Conservation (phyloP, 2,113 vertebrate genomes). For the Eudyptes chrysolophus region DNA sequence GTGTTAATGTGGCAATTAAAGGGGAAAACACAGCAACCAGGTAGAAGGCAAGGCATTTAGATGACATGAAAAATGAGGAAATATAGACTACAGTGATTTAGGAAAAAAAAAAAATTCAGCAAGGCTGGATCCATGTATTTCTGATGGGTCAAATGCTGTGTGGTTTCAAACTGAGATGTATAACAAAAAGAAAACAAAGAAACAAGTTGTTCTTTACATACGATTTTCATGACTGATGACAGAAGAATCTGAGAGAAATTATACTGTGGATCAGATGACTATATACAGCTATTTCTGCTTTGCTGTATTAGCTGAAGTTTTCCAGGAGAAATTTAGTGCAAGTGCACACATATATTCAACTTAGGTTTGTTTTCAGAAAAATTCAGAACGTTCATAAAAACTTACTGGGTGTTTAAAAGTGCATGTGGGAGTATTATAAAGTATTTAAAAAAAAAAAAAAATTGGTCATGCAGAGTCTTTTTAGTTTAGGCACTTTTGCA, state of each 20-base stretch:
- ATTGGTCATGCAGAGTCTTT: neutral
- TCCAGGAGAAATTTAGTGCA: neutral
- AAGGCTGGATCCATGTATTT: neutral
- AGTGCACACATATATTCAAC: neutral
- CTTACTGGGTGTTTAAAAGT: neutral
- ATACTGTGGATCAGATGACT: neutral
- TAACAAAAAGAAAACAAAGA: neutral
- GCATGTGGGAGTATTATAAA: neutral
- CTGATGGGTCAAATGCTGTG: neutral
- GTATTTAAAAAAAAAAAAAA: neutral
- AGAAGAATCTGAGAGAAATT: neutral
- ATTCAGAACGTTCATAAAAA: neutral
- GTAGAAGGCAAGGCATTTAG: neutral
- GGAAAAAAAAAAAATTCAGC: neutral
- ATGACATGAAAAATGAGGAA: neutral
- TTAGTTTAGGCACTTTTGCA: neutral
- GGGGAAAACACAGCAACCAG: neutral
- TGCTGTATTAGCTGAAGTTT: neutral
- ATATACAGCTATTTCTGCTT: neutral
- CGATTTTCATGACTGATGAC: neutral
- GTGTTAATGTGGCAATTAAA: neutral
- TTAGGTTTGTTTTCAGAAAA: neutral
- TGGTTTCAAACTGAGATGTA: neutral
- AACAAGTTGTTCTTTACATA: neutral
- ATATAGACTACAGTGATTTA: neutral